A percentile compares a stretch with the other conserved stretches of the same genome.
phyloP scores from a whole-genome alignment of 1,140 invertebrate genomes.

The Neodiprion lecontei region DNA sequence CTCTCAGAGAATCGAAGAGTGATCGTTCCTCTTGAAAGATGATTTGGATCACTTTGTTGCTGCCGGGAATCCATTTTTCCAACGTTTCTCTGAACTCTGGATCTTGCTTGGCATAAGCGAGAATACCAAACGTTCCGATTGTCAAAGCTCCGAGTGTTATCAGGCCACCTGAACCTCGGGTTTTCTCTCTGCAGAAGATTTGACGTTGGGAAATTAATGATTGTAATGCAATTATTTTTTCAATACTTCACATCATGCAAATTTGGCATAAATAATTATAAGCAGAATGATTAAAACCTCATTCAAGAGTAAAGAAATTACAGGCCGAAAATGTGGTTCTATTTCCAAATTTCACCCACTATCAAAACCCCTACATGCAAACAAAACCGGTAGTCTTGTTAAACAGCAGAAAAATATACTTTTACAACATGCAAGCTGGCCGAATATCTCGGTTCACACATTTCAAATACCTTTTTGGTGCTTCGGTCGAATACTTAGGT shows the following conservation, averaged over 20 bases:
- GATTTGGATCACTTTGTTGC: conserved; percentile 70
- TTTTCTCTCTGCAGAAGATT: conserved; percentile 37
- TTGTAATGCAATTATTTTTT: not conserved
- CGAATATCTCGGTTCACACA: too few relatives aligned
- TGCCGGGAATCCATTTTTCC: conserved; percentile 71
- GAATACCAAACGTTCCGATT: conserved; percentile 59
- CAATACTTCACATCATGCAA: too few relatives aligned
- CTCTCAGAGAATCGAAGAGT: conserved; percentile 53
- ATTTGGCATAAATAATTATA: too few relatives aligned
- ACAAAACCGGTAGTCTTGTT: too few relatives aligned
- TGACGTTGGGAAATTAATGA: not conserved
- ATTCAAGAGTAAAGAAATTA: too few relatives aligned
- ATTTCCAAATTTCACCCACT: too few relatives aligned
- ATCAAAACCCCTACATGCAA: too few relatives aligned
- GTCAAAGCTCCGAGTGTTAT: conserved; percentile 65
- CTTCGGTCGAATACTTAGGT: conserved; percentile 49
- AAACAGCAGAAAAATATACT: too few relatives aligned
- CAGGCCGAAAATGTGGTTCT: too few relatives aligned
- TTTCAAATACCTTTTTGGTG: conserved; percentile 38
- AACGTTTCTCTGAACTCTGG: conserved; percentile 70
- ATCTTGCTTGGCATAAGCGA: conserved; percentile 72
- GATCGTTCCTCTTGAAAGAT: conserved; percentile 72
- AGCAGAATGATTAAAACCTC: too few relatives aligned
- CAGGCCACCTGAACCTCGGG: conserved; percentile 42
- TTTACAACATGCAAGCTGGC: too few relatives aligned